Base-by-base conservation (phyloP, 37 sponge, comb jelly and placozoan genomes). In the Halichondria panicea region DNA sequence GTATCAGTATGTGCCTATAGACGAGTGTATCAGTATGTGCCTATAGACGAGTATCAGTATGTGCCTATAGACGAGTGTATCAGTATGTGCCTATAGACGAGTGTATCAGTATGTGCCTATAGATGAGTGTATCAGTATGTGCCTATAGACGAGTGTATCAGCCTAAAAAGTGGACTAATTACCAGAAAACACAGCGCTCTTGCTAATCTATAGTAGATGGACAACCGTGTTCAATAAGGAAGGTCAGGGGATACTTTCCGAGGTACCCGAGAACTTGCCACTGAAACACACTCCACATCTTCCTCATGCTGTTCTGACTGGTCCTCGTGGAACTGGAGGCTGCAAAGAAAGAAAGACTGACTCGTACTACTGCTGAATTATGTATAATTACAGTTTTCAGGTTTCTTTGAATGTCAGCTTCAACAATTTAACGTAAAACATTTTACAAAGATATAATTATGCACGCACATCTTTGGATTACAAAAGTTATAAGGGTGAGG, bases 241-340 rank as follows among this genome's bases (percentile, higher is more conserved):
- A 19, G 7, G 8, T 28, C 18, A 1, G 4, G 24, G 55, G 58
- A 70, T 79, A 87, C 88, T 91, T 54, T 91, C 89, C 36, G 81
- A 68, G 32, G 59, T 24, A 2, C 77, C 80, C 0, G 93, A 76
- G 36, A 65, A 36, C 30, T 77, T 81, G 54, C 93, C 88, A 73
- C 88, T 85, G 77, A 94, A n/a, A 84, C 75, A 94, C 78, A 67
- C 69, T 91, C 94, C 94, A 94, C 73, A 94, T 48, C 39, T 63
- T 70, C 62, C 46, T 80, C 87, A 93, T 93, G 9, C 91, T 76
- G 44, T 87, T 84, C 43, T 69, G 37, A 21, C 33, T 55, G 55
- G 44, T 45, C 66, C 0, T 21, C 64, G n/a, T 70, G 78, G 67
- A 60, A 82, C 33, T 59, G 31, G 0, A 33, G 34, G 55, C 59